Evolutionary conservation across 2,113 vertebrate genomes (phyloP).

Genomic region (Sinocyclocheilus maitianheensis): DNA sequence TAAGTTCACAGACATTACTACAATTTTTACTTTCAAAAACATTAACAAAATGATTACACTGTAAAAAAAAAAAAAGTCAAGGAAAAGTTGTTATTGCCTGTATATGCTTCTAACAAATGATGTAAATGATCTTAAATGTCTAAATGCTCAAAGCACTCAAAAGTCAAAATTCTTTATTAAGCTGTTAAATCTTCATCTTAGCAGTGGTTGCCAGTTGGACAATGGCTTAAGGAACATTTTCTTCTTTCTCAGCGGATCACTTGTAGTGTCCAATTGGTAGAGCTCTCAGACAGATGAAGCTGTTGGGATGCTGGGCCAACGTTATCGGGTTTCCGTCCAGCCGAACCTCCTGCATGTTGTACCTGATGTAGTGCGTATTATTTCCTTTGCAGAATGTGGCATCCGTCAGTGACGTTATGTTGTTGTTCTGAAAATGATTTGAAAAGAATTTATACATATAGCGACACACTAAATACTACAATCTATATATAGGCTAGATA

Average conservation of each 20-base stretch:
- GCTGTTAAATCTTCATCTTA: slow-evolving; percentile 25
- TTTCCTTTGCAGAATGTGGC: slow-evolving; percentile 92
- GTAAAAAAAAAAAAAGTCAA: background rate
- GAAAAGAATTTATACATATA: background rate
- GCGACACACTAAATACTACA: background rate
- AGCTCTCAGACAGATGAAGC: slow-evolving; percentile 86
- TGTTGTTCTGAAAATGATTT: slow-evolving; percentile 82
- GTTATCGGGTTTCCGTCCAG: slow-evolving; percentile 88
- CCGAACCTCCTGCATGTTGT: slow-evolving; percentile 81
- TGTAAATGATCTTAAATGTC: background rate
- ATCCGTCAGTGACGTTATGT: slow-evolving; percentile 84
- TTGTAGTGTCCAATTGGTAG: slow-evolving; percentile 86
- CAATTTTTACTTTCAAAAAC: slow-evolving; percentile 10
- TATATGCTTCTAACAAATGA: background rate
- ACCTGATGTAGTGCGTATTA: slow-evolving; percentile 82
- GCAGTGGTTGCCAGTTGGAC: slow-evolving; percentile 23
- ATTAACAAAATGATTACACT: slow-evolving; percentile 39
- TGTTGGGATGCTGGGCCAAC: slow-evolving; percentile 84
- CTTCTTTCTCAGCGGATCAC: slow-evolving; percentile 63
- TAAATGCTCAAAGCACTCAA: slow-evolving; percentile 3
- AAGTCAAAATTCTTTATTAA: slow-evolving; percentile 11
- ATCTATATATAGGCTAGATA: background rate
- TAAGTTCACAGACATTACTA: background rate
- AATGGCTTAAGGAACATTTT: background rate
- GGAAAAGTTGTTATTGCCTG: background rate